These are phyloP conservation scores for Anneissia japonica DNA, from an alignment of 35 echinoderm and acorn worm species.

Conservation along the genomic window DNA sequence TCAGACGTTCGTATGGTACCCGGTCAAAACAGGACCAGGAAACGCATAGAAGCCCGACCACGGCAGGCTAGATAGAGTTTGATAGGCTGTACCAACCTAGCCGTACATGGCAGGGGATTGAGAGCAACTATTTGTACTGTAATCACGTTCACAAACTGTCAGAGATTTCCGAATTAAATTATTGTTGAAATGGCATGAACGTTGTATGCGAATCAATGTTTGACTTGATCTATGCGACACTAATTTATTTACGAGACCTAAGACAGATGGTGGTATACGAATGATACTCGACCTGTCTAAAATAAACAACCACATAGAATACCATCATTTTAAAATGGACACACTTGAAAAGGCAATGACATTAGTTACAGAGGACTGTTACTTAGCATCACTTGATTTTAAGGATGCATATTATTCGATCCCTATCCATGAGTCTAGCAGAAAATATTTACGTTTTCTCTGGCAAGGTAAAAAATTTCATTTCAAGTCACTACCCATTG, in stretches of 20 bases:
- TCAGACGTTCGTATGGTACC: too few species aligned
- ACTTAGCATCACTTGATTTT: slow-evolving; percentile 31
- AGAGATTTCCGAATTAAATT: too few species aligned
- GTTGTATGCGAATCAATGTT: too few species aligned
- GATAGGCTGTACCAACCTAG: too few species aligned
- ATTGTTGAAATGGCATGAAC: too few species aligned
- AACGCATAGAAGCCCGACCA: too few species aligned
- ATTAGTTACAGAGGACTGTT: slow-evolving; percentile 22
- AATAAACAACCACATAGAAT: slow-evolving; percentile 27
- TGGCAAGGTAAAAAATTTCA: slow-evolving; percentile 23
- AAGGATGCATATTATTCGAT: slow-evolving; percentile 52
- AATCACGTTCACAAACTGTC: too few species aligned
- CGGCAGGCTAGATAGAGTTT: too few species aligned
- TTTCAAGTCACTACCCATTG: slow-evolving; percentile 34
- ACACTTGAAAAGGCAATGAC: slow-evolving; percentile 15
- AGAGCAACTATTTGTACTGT: too few species aligned
- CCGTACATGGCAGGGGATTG: too few species aligned
- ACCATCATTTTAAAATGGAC: slow-evolving; percentile 62
- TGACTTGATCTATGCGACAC: too few species aligned
- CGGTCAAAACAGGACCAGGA: too few species aligned
- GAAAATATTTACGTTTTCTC: slow-evolving; percentile 42
- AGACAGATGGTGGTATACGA: slow-evolving; percentile 20
- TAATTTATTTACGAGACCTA: neutral
- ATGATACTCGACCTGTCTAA: slow-evolving; percentile 30
- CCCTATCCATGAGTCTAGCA: neutral